Conservation (phyloP, 92 coral and sea anemone species). For the Porites cylindrica region DNA sequence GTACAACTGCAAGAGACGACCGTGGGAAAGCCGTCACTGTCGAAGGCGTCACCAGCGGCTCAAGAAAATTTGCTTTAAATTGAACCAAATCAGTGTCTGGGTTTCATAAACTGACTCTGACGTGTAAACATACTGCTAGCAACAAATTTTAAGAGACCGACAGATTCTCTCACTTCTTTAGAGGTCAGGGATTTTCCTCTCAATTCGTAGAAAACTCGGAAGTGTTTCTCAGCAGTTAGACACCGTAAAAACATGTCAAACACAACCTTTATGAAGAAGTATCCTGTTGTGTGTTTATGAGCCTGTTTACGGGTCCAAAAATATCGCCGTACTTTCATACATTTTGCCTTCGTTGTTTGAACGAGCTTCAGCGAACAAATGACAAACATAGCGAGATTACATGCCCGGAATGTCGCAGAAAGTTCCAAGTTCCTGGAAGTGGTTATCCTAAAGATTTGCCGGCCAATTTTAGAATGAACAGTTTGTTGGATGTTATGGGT, state of each 20-base stretch:
- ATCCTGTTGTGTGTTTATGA: constrained; percentile 8
- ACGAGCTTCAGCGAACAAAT: neutral
- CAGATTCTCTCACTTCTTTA: neutral
- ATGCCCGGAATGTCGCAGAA: constrained; percentile 2
- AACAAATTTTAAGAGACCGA: too few species aligned
- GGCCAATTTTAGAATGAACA: constrained; percentile 47
- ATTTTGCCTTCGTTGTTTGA: neutral
- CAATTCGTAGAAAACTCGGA: neutral
- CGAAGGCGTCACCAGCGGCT: neutral
- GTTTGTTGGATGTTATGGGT: constrained; percentile 38
- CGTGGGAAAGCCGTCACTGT: too few species aligned
- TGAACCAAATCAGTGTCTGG: too few species aligned
- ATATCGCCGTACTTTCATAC: neutral
- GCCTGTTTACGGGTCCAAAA: constrained; percentile 4
- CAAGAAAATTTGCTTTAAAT: too few species aligned
- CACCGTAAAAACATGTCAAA: neutral
- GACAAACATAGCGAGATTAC: neutral
- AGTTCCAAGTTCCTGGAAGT: neutral
- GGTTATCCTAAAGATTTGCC: constrained; percentile 9
- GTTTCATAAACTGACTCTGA: too few species aligned
- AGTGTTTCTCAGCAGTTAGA: neutral
- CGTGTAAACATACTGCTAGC: neutral
- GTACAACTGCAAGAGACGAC: too few species aligned
- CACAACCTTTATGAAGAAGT: constrained; percentile 8
- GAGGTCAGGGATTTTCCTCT: neutral